Base-by-base conservation (phyloP, 2,888 invertebrate genomes). In the Allolobophora icterica region DNA sequence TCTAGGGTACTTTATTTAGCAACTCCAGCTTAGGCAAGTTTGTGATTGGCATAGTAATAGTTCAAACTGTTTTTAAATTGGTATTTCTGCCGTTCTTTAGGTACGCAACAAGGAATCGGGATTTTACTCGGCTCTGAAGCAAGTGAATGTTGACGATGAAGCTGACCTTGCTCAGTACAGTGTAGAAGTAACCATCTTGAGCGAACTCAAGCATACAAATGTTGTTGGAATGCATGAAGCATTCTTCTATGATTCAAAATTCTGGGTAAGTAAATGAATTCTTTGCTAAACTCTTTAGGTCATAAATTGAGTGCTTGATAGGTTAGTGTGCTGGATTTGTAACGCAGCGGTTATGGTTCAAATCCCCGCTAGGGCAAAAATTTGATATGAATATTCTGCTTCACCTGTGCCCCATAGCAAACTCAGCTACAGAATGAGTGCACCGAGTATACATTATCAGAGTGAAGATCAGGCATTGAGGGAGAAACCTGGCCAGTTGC, bases 51-150 rank as follows among this genome's bases (percentile, higher is more conserved):
- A n/a, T 71, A 71, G 71, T 71, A n/a, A 71, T n/a, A 71, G n/a
- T 71, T 71, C 30, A 71, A 8, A n/a, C 8, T 71, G 30, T 71
- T 71, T n/a, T 11, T 71, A 8, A 90, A 71, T 58, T 52, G 34
- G 24, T 71, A 3, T 30, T 90, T 90, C 35, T 58, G 38, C 34
- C 21, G 1, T 24, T 45, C 45, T 34, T 34, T 58, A 38, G 38
- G 90, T 30, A 30, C 71, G 2, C n/a, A 90, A 34, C 21, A 92
- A 91, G 83, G 84, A 45, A 21, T 97, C 97, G 34, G 97, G 97
- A 91, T 97, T 97, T 94, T 96, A 97, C 38, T 95, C 95, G 38
- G 99, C 99, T 71, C 98, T 99, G 58, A 99, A 99, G 96, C 98
- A 99, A 97, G 99, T 99, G 95, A 97, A 98, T 90, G 87, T 91